Evolutionary conservation across 2,797 vertebrate species (phyloP).

Genomic region (Liasis olivaceus): DNA sequence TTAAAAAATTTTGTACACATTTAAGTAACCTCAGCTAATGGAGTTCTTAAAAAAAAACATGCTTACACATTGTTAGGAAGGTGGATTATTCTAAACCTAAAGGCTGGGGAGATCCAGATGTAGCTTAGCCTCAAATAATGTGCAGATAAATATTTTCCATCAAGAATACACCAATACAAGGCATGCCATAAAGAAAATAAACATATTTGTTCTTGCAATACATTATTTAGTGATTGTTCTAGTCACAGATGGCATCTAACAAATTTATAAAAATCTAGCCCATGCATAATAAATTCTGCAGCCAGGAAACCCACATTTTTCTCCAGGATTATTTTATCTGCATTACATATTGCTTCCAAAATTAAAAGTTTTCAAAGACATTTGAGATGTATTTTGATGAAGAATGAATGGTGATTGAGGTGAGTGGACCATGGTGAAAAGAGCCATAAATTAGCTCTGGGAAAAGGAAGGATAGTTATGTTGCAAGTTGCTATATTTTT

Average conservation of each 20-base stretch:
- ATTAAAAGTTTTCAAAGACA: not conserved
- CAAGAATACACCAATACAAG: not conserved
- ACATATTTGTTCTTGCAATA: not conserved
- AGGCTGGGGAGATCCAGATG: not conserved
- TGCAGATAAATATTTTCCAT: not conserved
- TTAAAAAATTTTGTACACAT: not conserved
- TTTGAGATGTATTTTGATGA: not conserved
- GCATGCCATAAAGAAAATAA: not conserved
- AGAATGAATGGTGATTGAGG: not conserved
- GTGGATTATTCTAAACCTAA: not conserved
- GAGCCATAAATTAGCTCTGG: not conserved
- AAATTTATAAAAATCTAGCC: not conserved
- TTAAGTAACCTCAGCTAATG: not conserved
- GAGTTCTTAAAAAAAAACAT: not conserved
- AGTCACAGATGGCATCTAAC: not conserved
- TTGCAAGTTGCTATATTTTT: not conserved
- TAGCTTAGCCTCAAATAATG: not conserved
- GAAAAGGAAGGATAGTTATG: not conserved
- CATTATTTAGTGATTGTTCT: not conserved
- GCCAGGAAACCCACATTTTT: not conserved
- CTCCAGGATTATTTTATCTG: not conserved
- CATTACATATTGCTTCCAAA: not conserved
- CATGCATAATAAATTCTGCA: not conserved
- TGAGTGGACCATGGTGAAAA: not conserved
- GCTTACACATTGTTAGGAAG: not conserved